A percentile compares a stretch with the other conserved stretches of the same genome.
Conservation (phyloP, 2,797 vertebrate genomes). For the Ciconia nigra region DNA sequence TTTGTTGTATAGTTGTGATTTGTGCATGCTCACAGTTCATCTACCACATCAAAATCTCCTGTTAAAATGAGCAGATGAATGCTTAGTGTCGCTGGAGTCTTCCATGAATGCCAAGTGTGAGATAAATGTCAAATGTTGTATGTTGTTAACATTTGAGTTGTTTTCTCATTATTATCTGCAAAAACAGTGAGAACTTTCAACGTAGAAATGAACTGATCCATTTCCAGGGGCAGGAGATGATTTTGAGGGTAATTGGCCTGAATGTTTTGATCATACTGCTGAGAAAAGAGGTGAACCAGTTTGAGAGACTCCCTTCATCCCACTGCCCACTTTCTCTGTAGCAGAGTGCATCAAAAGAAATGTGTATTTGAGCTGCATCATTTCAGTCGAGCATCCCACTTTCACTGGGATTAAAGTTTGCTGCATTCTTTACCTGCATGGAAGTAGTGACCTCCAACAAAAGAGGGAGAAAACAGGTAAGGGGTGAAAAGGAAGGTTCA, state of each 20-base stretch:
- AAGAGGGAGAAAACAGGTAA: neutral
- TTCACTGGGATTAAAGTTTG: neutral
- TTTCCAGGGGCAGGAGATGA: neutral
- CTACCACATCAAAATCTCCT: neutral
- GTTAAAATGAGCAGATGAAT: neutral
- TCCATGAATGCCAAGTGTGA: neutral
- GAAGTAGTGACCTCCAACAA: neutral
- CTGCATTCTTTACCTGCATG: neutral
- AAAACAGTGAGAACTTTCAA: neutral
- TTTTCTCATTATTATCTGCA: neutral
- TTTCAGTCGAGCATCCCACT: neutral
- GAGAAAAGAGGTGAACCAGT: neutral
- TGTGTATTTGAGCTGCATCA: rapidly evolving
- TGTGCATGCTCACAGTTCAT: neutral
- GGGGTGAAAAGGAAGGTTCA: neutral
- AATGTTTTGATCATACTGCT: neutral
- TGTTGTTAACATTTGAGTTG: neutral
- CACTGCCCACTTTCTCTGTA: neutral
- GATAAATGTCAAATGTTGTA: neutral
- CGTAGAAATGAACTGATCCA: neutral
- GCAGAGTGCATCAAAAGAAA: neutral
- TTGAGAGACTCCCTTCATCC: neutral
- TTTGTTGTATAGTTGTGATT: neutral
- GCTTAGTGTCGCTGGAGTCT: neutral
- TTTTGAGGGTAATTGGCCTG: neutral